Percentiles rank a stretch among this genome's conserved stretches.
Conservation (phyloP, 64 coral and sea anemone species). For the Montipora foliosa region DNA sequence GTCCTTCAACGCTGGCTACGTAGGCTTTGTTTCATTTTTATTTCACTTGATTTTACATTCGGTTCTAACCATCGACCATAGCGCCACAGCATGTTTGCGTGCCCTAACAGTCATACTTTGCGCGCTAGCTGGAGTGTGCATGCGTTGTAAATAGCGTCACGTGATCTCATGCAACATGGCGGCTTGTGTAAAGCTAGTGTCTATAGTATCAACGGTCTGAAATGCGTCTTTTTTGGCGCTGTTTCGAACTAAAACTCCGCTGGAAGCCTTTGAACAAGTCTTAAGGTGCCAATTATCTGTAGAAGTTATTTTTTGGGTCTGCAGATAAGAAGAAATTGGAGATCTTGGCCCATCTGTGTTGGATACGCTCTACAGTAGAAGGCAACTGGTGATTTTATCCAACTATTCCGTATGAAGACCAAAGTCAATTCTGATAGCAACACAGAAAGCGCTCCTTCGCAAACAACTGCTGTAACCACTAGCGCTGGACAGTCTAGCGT, state of each 20-base stretch:
- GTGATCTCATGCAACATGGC: constrained; percentile 35
- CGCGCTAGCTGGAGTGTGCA: constrained; percentile 36
- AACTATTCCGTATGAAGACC: constrained; percentile 47
- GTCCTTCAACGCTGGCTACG: too few relatives aligned
- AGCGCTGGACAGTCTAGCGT: constrained; percentile 55
- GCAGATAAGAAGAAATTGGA: neutral
- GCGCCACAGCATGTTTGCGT: neutral
- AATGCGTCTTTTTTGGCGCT: neutral
- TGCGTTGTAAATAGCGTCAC: constrained; percentile 43
- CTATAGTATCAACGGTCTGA: neutral
- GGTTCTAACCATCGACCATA: too few relatives aligned
- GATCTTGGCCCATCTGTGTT: neutral
- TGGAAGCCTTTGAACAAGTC: neutral
- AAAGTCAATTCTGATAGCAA: constrained; percentile 40
- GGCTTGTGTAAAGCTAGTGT: constrained; percentile 20
- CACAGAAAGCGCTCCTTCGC: constrained; percentile 24
- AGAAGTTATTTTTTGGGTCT: neutral
- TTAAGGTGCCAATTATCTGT: neutral
- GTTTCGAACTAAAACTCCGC: neutral
- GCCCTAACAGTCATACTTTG: neutral
- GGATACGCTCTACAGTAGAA: neutral
- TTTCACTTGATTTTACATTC: too few relatives aligned
- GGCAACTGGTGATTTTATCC: neutral
- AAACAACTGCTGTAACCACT: constrained; percentile 37
- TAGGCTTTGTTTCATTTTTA: too few relatives aligned